Base-by-base conservation (phyloP, 2,888 invertebrate species). In the Andrena minutula region DNA sequence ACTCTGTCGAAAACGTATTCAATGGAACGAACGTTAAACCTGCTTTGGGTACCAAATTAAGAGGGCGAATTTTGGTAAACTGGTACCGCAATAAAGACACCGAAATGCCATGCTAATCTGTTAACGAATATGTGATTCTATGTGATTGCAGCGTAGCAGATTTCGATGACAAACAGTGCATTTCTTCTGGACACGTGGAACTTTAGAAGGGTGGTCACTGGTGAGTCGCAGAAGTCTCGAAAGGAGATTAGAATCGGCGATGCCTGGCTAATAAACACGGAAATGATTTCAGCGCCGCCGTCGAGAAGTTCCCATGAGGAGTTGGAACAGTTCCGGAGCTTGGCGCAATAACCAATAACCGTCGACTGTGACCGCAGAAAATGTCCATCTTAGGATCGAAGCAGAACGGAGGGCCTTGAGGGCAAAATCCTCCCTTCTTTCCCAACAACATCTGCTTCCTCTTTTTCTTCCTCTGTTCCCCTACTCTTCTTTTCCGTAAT, bases 301-400 rank as follows among this genome's bases (percentile, higher is more conserved):
- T 32, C 32, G 41, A 66, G 47, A 64, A 81, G 85, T 90, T 91
- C 89, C 88, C 89, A 90, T 90, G 89, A 86, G 85, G 53, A 73
- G 58, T 26, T 64, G 63, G 81, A 70, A 68, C 61, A 81, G 74
- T 80, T 84, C 65, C 74, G 70, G 63, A 74, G 74, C 41, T 58
- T 51, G 66, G 75, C 69, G 86, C 90, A 89, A 91, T 87, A 87
- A 90, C 84, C 84, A 87, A 91, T 89, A 91, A 91, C 88, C 86
- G 83, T 85, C 79, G 86, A 88, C 89, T 79, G 88, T 83, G 87
- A 91, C 89, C 91, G 86, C 90, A 91, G 89, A 86, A 83, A 84
- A 86, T 82, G 87, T 79, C 79, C 58, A 78, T 76, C 76, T 53
- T 58, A 58, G 26, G 72, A 83, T 82, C 78, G 65, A 71, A 30